A percentile compares a stretch with the other conserved stretches of the same genome.
phyloP scores from a whole-genome alignment of 1,140 invertebrate genomes.

The Aphelenchoides fujianensis region DNA sequence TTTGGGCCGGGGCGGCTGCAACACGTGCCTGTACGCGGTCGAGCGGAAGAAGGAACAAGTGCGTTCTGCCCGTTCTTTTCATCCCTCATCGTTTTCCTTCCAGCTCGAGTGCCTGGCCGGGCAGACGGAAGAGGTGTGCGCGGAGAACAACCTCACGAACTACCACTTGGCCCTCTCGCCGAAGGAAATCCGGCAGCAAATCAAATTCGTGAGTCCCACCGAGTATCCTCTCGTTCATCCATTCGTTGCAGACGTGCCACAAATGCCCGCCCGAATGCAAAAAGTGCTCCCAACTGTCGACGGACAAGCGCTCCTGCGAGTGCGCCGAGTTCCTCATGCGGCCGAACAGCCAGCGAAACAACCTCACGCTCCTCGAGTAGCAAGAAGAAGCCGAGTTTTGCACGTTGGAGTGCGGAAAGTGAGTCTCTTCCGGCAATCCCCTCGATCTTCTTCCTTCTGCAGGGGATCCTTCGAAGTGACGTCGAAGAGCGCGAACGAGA shows the following conservation, averaged over 20 bases:
- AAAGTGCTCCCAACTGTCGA: conserved; percentile 23
- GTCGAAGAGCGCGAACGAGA: conserved; percentile 5
- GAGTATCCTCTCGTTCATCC: conserved; percentile 5
- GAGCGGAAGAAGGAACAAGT: conserved; percentile 18
- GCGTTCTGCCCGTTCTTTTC: conserved; percentile 27
- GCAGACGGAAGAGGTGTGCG: conserved; percentile 31
- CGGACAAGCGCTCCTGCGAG: conserved; percentile 13
- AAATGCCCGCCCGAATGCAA: conserved; percentile 40
- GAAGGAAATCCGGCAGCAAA: background rate
- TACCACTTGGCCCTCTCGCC: conserved; percentile 24
- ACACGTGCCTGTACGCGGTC: conserved; percentile 36
- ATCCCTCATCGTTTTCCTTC: conserved; percentile 10
- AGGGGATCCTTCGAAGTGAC: conserved; percentile 32
- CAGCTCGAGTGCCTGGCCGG: conserved; percentile 34
- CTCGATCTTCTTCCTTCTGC: conserved; percentile 30
- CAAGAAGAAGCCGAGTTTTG: background rate
- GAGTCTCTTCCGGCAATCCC: conserved; percentile 8
- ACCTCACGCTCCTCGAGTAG: background rate
- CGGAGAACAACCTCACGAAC: conserved; percentile 27
- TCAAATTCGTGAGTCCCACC: conserved; percentile 33
- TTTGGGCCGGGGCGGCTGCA: conserved; percentile 37
- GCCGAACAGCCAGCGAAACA: background rate
- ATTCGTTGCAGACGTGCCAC: conserved; percentile 32
- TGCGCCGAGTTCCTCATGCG: conserved; percentile 30
- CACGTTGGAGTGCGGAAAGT: conserved; percentile 42